Base-by-base conservation (phyloP, 2,888 invertebrate genomes). In the Yponomeuta plumbellus region DNA sequence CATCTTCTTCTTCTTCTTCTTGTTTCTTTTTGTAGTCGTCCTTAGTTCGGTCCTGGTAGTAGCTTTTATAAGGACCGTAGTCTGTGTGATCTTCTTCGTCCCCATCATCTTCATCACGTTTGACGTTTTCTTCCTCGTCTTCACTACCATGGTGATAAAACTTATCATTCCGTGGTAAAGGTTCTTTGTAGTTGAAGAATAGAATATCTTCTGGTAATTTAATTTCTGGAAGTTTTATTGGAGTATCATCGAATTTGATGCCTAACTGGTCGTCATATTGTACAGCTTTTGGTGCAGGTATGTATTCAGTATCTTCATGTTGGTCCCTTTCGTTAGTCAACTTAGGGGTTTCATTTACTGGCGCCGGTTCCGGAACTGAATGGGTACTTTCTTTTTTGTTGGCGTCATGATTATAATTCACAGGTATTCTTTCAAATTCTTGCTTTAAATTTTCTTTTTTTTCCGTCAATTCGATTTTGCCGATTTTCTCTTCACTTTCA, bases 121-220 rank as follows among this genome's bases (percentile, higher is more conserved):
- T 23, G 52, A 61, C 20, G 56, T 67, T 65, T 21, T 61, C 61
- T 62, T 67, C 65, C 61, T 71, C 68, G 34, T 79, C 79, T 56
- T 76, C 74, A 68, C 76, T 75, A 71, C 72, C 77, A 62, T 71
- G 67, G 61, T 73, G 67, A 44, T 71, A 66, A 56, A 69, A 68
- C 21, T 77, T 74, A 56, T 77, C 75, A 34, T 75, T 72, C 68
- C 73, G 71, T 67, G 77, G 77, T 5, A 74, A 70, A 13, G 80
- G 77, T 66, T 76, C 75, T 67, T 83, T 79, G 71, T 80, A 77
- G 1, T 81, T 72, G 68, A 83, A 87, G 58, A 80, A 74, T 74
- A 92, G 80, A 72, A 91, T 80, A 69, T 88, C 86, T n/a, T 91
- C 85, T 1, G 91, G 91, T 68, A 92, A 73, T 74, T 86, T 86